Evolutionary conservation across 2,113 vertebrate genomes (phyloP).

Genomic region (Spilogale gracilis): DNA sequence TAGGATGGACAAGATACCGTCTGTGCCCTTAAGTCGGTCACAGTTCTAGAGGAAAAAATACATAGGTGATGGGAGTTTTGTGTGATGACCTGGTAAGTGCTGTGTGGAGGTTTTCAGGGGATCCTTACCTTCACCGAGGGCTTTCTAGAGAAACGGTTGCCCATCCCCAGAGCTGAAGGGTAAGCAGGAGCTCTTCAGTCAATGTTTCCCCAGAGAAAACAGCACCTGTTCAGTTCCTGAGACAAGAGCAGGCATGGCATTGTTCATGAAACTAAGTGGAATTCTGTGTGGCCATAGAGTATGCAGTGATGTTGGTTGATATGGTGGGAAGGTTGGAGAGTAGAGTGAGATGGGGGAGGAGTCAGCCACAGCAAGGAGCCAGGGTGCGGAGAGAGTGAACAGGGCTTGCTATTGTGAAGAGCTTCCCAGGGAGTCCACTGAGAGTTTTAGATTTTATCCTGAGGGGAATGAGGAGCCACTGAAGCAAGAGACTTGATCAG

Average conservation of each 20-base stretch:
- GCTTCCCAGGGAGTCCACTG: not conserved
- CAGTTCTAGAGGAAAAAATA: not conserved
- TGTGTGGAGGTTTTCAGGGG: not conserved
- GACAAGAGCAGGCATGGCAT: not conserved
- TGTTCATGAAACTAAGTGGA: not conserved
- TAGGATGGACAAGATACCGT: not conserved
- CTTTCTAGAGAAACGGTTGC: not conserved
- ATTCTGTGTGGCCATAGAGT: not conserved
- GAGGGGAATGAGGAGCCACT: not conserved
- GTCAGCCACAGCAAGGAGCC: not conserved
- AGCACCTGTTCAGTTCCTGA: not conserved
- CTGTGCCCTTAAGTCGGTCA: not conserved
- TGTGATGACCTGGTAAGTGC: not conserved
- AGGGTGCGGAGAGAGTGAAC: fast-evolving
- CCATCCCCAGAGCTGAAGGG: not conserved
- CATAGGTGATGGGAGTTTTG: not conserved
- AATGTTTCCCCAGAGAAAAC: not conserved
- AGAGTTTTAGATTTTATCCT: not conserved
- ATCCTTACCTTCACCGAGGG: not conserved
- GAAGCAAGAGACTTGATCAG: not conserved
- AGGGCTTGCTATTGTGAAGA: not conserved
- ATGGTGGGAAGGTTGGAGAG: not conserved
- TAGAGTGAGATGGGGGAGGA: not conserved
- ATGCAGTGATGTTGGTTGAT: not conserved
- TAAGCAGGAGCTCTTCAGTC: not conserved